Percentiles rank a stretch among this genome's conserved stretches.
Evolutionary conservation across 2,888 invertebrate species (phyloP).

Genomic region (Cephus runcator): DNA sequence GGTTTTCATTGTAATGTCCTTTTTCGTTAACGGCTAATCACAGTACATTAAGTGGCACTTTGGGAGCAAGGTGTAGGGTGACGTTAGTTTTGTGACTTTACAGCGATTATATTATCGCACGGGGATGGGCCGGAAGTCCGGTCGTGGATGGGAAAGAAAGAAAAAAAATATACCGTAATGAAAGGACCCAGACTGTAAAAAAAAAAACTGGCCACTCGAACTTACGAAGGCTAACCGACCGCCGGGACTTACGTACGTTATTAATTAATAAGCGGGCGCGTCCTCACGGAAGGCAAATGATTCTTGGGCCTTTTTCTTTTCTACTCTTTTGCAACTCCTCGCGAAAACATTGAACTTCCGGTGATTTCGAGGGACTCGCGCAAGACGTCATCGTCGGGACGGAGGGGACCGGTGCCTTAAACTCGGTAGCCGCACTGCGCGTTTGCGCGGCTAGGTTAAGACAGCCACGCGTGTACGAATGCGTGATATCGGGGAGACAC

Average conservation of each 20-base stretch:
- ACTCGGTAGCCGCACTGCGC: background rate
- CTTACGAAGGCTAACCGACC: constrained; percentile 24
- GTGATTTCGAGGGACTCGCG: background rate
- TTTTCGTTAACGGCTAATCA: background rate
- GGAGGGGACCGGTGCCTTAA: background rate
- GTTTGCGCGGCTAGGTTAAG: constrained; percentile 4
- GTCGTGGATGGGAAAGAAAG: constrained; percentile 24
- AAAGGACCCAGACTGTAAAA: background rate
- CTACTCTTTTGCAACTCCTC: background rate
- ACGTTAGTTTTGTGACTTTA: background rate
- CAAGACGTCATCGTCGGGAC: background rate
- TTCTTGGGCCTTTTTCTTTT: background rate
- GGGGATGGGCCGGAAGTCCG: constrained; percentile 47
- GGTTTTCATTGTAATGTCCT: background rate
- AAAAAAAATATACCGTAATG: background rate
- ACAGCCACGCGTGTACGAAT: constrained; percentile 59
- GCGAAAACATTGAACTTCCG: background rate
- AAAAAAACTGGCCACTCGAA: background rate
- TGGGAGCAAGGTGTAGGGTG: background rate
- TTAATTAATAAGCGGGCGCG: constrained; percentile 53
- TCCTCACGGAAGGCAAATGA: background rate
- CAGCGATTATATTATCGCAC: background rate
- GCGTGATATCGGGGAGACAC: constrained; percentile 52
- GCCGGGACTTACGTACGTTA: constrained; percentile 43
- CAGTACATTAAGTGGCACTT: background rate